Evolutionary conservation across 2,888 invertebrate species (phyloP), one percentile per base, ranked within the genome.

Genomic region (Eupithecia inturbata): DNA sequence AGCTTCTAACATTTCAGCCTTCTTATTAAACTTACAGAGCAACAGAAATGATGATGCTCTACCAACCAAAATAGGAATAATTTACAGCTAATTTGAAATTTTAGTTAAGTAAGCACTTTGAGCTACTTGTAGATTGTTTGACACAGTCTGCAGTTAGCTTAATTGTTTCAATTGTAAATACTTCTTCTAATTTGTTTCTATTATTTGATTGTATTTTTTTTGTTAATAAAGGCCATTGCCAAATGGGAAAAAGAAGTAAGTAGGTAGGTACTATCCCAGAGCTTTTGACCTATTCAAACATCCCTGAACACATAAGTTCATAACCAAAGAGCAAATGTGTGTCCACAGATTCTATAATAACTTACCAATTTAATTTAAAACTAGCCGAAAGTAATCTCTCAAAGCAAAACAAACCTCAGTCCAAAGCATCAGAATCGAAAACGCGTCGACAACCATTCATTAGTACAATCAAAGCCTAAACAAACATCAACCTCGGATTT

Each of bases 381-480:
- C 78, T 78, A 79, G 62, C 62, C 62, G 31, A 73, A 76, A 75
- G 72, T 77, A 73, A 71, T 71, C n/a, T 31, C 31, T 67, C 71
- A 71, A 73, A 33, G 67, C 41, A 76, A 73, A 76, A 63, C 62
- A 67, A 66, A 67, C 67, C 62, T 6, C 19, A 73, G 57, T n/a
- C 10, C 66, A 19, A 36, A 22, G 66, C 41, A 41, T 19, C 53
- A 76, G 66, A 76, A 72, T 70, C 76, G 49, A 66, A 68, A 76
- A 57, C 63, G 67, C 69, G 68, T 53, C 66, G 69, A 74, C 76
- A 74, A 63, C 74, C 77, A 82, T 82, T 86, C 83, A 89, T 86
- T 87, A 88, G 87, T 86, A 88, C 88, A 89, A 90, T 91, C 89
- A 89, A 83, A 82, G 81, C 91, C 90, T 88, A 88, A 89, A 85